Percentiles rank a stretch among this genome's conserved stretches.
phyloP scores from a whole-genome alignment of 2,113 vertebrate genomes.

The Eclectus roratus region DNA sequence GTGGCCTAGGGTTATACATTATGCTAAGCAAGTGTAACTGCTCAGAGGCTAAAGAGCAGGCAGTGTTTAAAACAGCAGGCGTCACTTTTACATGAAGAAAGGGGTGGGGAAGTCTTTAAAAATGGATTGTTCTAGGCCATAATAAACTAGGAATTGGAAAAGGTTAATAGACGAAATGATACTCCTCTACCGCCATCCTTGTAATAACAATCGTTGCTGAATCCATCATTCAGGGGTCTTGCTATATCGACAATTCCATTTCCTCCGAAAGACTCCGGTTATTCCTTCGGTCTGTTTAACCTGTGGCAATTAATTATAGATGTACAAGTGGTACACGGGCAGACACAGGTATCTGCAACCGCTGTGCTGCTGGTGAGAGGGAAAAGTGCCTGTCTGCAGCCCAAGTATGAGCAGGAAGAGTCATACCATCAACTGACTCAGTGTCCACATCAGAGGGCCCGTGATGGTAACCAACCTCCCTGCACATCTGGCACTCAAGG shows the following conservation, averaged over 20 bases:
- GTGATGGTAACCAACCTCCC: neutral
- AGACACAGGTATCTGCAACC: neutral
- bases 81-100: neutral
- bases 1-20: conserved; percentile 69
- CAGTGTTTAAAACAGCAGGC: conserved; percentile 58
- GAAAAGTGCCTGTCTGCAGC: neutral
- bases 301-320: conserved; percentile 36
- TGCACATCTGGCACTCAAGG: conserved; percentile 6
- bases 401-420: neutral
- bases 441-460: accelerated
- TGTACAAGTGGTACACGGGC: neutral
- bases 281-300: conserved; percentile 36
- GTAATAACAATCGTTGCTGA: conserved; percentile 36
- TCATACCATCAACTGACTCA: neutral
- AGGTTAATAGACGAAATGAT: conserved; percentile 80
- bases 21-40: conserved; percentile 52
- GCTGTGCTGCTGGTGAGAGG: neutral
- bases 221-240: conserved; percentile 52
- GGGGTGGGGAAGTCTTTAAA: conserved; percentile 9
- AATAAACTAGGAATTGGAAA: conserved; percentile 69
- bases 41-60: conserved; percentile 71
- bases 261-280: conserved; percentile 7
- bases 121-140: conserved; percentile 64
- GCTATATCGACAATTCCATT: conserved; percentile 56
- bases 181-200: conserved; percentile 55